Evolutionary conservation across 2,113 vertebrate genomes (phyloP).

Genomic region (Pungitius pungitius): DNA sequence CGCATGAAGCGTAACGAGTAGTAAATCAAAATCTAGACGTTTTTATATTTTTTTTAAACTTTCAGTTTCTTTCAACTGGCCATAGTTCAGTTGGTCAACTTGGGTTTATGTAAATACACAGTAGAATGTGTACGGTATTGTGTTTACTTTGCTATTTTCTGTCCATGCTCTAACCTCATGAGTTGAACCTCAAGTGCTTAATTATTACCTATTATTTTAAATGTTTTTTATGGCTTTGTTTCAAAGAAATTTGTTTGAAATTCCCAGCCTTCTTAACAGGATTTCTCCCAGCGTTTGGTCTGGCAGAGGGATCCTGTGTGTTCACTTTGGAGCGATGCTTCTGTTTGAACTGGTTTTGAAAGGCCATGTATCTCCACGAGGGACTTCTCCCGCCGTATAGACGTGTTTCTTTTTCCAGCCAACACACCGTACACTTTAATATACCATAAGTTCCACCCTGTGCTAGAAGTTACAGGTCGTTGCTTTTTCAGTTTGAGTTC

Average conservation of each 20-base stretch:
- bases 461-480: neutral
- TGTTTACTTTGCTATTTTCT: neutral
- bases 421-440: slow-evolving; percentile 20
- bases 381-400: slow-evolving; percentile 20
- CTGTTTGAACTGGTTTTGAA: slow-evolving; percentile 55
- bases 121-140: neutral
- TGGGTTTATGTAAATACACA: neutral
- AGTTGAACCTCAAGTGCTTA: slow-evolving; percentile 13
- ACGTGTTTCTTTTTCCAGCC: slow-evolving; percentile 21
- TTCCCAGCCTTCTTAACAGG: slow-evolving; percentile 44
- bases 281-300: slow-evolving; percentile 44
- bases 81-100: neutral
- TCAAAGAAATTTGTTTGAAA: slow-evolving; percentile 30
- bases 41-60: neutral
- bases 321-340: slow-evolving; percentile 59
- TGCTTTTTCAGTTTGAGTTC: neutral
- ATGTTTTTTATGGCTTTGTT: slow-evolving; percentile 37
- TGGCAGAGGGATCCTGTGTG: slow-evolving; percentile 39
- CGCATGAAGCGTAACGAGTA: neutral
- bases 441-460: neutral
- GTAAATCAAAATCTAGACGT: neutral
- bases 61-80: neutral
- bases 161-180: neutral
- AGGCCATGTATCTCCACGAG: slow-evolving; percentile 30
- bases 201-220: neutral